phyloP scores from a whole-genome alignment of 2,113 vertebrate genomes.

The Lampris incognitus region DNA sequence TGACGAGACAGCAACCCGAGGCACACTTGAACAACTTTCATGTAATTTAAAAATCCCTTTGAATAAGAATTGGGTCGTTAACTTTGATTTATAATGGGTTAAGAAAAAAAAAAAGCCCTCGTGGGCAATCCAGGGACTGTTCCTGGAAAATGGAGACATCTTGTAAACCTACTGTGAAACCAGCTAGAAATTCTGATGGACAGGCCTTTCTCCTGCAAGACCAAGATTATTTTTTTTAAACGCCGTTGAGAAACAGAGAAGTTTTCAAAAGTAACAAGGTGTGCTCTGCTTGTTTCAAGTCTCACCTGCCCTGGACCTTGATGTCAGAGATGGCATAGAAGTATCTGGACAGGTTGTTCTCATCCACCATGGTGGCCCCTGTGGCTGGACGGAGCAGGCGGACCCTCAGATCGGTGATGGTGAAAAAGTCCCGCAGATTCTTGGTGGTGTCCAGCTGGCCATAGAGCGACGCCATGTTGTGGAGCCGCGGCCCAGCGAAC shows the following conservation, averaged over 20 bases:
- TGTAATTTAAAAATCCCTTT: too few relatives aligned
- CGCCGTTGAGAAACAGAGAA: not conserved
- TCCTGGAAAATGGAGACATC: too few relatives aligned
- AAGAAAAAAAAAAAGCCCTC: too few relatives aligned
- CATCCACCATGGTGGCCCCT: slow-evolving; percentile 95
- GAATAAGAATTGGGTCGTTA: too few relatives aligned
- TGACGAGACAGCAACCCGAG: too few relatives aligned
- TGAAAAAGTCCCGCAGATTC: slow-evolving; percentile 99
- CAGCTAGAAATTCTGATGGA: not conserved
- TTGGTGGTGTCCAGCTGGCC: slow-evolving; percentile 98
- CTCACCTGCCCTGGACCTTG: slow-evolving; percentile 98
- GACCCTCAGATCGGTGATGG: slow-evolving; percentile 96
- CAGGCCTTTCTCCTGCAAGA: not conserved
- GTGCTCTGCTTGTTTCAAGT: not conserved
- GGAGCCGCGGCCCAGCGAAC: slow-evolving; percentile 95
- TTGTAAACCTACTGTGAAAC: too few relatives aligned
- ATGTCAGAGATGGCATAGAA: slow-evolving; percentile 99
- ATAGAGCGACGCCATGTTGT: slow-evolving; percentile 98
- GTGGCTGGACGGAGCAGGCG: slow-evolving; percentile 93
- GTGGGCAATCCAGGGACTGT: too few relatives aligned
- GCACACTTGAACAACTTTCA: too few relatives aligned
- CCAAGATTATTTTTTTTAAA: not conserved
- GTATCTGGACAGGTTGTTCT: slow-evolving; percentile 93
- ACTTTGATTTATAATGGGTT: too few relatives aligned
- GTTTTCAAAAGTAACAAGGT: not conserved